phyloP scores from a whole-genome alignment of 2,888 invertebrate species.

The Protula sp. region DNA sequence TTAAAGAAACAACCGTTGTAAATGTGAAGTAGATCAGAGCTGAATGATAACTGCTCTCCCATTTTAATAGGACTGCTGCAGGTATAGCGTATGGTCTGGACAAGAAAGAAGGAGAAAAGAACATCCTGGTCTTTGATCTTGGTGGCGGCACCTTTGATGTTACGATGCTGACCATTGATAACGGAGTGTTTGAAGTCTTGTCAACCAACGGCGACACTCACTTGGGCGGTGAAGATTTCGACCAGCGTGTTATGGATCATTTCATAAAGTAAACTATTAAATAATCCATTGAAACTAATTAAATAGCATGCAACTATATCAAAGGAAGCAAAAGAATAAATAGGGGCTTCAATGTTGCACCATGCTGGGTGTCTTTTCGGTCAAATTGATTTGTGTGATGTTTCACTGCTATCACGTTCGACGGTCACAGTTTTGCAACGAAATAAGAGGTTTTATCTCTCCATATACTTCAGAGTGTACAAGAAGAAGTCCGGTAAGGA shows the following conservation, averaged over 20 bases:
- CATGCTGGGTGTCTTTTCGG: too few species aligned
- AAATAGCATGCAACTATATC: too few species aligned
- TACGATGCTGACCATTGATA: slow-evolving; percentile 94
- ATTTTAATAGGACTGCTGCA: slow-evolving; percentile 77
- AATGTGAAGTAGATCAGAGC: too few species aligned
- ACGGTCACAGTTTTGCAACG: too few species aligned
- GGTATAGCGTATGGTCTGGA: slow-evolving; percentile 96
- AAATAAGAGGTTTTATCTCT: neutral
- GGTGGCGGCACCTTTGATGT: slow-evolving; percentile 99
- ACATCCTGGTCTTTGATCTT: slow-evolving; percentile 96
- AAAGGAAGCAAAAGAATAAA: too few species aligned
- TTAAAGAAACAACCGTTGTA: too few species aligned
- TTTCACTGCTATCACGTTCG: too few species aligned
- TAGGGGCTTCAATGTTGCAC: too few species aligned
- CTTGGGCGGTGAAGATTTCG: slow-evolving; percentile 89
- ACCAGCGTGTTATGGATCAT: slow-evolving; percentile 97
- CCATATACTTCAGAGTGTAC: slow-evolving; percentile 69
- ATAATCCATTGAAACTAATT: too few species aligned
- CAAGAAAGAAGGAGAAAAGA: slow-evolving; percentile 95
- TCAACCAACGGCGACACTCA: slow-evolving; percentile 94
- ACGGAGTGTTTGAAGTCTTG: slow-evolving; percentile 87
- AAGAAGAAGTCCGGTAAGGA: slow-evolving; percentile 99
- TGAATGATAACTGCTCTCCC: too few species aligned
- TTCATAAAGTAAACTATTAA: too few species aligned
- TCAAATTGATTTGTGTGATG: too few species aligned